These are phyloP conservation scores for Gila robusta DNA, from an alignment of 2,797 vertebrate genomes.

Conservation along the genomic window DNA sequence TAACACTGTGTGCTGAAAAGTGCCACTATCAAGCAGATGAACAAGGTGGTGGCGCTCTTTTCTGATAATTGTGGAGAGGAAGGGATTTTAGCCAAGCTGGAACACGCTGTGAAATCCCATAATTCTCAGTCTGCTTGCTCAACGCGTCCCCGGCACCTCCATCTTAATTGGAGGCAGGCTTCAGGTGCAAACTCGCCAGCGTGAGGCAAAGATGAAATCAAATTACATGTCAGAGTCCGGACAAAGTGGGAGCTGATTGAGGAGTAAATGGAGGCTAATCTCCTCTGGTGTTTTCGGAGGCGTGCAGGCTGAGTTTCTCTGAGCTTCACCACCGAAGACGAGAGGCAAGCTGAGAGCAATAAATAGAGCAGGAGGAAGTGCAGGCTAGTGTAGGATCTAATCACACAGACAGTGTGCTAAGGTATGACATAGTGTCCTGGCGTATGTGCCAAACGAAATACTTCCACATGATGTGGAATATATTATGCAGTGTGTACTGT, in stretches of 20 bases:
- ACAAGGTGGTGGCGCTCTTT: slow-evolving; percentile 28
- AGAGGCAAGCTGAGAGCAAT: slow-evolving; percentile 50
- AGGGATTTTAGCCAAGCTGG: slow-evolving; percentile 50
- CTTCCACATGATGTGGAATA: not conserved
- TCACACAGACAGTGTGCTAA: slow-evolving; percentile 14
- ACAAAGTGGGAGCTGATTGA: slow-evolving; percentile 67
- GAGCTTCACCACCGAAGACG: slow-evolving; percentile 46
- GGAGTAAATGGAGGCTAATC: slow-evolving; percentile 63
- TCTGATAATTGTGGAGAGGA: slow-evolving; percentile 60
- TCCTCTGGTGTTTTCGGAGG: slow-evolving; percentile 55
- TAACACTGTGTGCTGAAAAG: slow-evolving; percentile 49
- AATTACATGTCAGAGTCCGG: slow-evolving; percentile 69
- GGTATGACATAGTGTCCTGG: not conserved
- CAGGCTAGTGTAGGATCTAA: slow-evolving; percentile 5
- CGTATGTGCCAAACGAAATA: not conserved
- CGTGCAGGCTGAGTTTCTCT: slow-evolving; percentile 53
- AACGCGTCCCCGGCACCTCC: slow-evolving; percentile 49
- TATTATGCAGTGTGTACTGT: not conserved
- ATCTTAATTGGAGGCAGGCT: slow-evolving; percentile 61
- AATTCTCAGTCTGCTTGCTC: slow-evolving; percentile 61
- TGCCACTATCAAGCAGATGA: slow-evolving; percentile 43
- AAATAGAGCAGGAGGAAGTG: slow-evolving; percentile 51
- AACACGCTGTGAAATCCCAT: slow-evolving; percentile 63
- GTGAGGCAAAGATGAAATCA: slow-evolving; percentile 68
- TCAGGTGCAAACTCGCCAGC: slow-evolving; percentile 58